Evolutionary conservation across 2,797 vertebrate species (phyloP).

Genomic region (Sebastes cheni): DNA sequence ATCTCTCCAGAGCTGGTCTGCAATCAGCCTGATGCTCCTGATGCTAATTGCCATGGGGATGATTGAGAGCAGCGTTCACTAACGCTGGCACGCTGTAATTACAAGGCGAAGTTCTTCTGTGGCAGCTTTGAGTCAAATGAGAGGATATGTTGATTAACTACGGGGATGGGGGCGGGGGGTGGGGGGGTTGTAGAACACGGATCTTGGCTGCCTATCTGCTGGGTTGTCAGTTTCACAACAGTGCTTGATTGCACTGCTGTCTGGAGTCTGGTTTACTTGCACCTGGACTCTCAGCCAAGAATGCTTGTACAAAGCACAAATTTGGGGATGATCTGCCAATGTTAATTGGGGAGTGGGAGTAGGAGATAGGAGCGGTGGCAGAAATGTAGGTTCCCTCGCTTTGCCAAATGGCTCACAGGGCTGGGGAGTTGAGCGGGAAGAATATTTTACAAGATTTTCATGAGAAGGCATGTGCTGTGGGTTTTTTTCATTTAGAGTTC

Average conservation of each 20-base stretch:
- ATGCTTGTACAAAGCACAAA: conserved; percentile 30
- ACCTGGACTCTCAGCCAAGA: conserved; percentile 64
- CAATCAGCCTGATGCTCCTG: conserved; percentile 78
- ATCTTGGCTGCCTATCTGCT: conserved; percentile 54
- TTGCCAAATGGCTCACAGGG: conserved; percentile 46
- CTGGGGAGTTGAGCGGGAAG: background rate
- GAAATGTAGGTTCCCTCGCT: background rate
- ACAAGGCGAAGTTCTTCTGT: conserved; percentile 72
- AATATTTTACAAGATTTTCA: conserved; percentile 20
- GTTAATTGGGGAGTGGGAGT: conserved; percentile 54
- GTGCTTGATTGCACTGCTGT: conserved; percentile 65
- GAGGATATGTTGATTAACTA: conserved; percentile 80
- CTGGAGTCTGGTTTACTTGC: conserved; percentile 50
- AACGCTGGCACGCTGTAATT: conserved; percentile 78
- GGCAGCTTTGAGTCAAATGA: conserved; percentile 74
- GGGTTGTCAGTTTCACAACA: conserved; percentile 58
- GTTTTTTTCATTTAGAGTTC: conserved; percentile 31
- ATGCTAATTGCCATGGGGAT: conserved; percentile 80
- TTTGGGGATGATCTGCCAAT: conserved; percentile 31
- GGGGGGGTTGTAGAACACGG: conserved; percentile 21
- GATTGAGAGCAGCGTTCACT: conserved; percentile 76
- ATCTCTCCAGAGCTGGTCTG: conserved; percentile 67
- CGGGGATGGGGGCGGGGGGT: background rate
- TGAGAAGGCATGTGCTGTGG: conserved; percentile 3
- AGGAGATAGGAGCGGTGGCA: conserved; percentile 31